Conservation (phyloP, 1,140 invertebrate species). For the Pemphigus obesinymphae region DNA sequence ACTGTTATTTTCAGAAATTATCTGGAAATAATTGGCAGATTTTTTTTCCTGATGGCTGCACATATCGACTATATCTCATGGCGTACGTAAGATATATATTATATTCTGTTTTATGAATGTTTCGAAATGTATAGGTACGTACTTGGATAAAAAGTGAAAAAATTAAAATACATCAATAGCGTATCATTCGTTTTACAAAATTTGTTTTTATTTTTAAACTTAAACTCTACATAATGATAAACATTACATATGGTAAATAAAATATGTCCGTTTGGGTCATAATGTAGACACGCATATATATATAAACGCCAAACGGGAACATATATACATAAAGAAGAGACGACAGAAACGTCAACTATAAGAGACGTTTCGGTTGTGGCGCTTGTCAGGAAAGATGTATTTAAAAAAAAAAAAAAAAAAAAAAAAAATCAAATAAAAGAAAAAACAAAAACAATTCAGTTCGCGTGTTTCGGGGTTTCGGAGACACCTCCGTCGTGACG, state of each 20-base stretch:
- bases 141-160: neutral
- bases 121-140: neutral
- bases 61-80: too few relatives aligned
- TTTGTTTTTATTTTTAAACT: conserved; percentile 28
- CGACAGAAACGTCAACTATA: neutral
- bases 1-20: too few relatives aligned
- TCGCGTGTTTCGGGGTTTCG: neutral
- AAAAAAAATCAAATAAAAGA: too few relatives aligned
- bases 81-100: too few relatives aligned
- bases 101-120: too few relatives aligned
- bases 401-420: neutral
- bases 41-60: too few relatives aligned
- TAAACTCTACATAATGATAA: conserved; percentile 25
- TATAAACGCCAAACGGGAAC: neutral
- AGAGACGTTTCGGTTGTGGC: neutral
- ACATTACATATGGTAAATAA: conserved; percentile 14
- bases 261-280: neutral
- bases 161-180: neutral
- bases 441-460: conserved; percentile 5
- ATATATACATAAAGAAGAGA: neutral
- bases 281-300: neutral
- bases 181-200: neutral
- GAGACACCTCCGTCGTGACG: neutral
- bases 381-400: neutral
- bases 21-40: too few relatives aligned